These are phyloP conservation scores for Apaloderma vittatum DNA, from an alignment of 2,113 vertebrate genomes.

Conservation along the genomic window DNA sequence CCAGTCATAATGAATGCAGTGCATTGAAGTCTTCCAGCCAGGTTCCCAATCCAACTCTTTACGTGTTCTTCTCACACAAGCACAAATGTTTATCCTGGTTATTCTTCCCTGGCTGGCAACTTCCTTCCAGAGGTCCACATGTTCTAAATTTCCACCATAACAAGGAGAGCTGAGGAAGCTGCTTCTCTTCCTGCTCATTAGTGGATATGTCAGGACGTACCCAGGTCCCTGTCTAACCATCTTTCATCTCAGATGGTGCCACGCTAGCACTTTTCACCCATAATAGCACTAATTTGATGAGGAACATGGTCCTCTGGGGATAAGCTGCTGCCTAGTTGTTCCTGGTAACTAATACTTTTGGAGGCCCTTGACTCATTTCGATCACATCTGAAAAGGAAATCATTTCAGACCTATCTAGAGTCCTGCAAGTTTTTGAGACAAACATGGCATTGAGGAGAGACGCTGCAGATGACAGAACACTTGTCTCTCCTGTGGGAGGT, in stretches of 20 bases:
- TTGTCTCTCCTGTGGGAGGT: background rate
- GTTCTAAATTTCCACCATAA: background rate
- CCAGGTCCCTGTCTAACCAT: background rate
- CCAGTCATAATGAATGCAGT: background rate
- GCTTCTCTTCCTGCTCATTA: background rate
- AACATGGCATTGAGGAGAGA: background rate
- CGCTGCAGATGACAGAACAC: background rate
- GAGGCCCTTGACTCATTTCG: background rate
- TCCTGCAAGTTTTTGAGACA: background rate
- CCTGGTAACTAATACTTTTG: background rate
- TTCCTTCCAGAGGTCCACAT: background rate
- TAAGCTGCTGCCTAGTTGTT: background rate
- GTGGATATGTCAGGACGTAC: background rate
- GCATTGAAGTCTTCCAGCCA: background rate
- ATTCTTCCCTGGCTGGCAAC: background rate
- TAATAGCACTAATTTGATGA: background rate
- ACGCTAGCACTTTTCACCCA: background rate
- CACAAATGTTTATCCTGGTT: background rate
- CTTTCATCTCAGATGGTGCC: background rate
- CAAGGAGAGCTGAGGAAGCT: background rate
- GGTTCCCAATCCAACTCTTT: background rate
- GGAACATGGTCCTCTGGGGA: rapidly evolving
- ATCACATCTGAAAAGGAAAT: background rate
- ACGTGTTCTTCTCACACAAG: background rate
- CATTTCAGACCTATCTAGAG: background rate